Conservation (phyloP, 2,888 invertebrate genomes). For the Lagria hirta region DNA sequence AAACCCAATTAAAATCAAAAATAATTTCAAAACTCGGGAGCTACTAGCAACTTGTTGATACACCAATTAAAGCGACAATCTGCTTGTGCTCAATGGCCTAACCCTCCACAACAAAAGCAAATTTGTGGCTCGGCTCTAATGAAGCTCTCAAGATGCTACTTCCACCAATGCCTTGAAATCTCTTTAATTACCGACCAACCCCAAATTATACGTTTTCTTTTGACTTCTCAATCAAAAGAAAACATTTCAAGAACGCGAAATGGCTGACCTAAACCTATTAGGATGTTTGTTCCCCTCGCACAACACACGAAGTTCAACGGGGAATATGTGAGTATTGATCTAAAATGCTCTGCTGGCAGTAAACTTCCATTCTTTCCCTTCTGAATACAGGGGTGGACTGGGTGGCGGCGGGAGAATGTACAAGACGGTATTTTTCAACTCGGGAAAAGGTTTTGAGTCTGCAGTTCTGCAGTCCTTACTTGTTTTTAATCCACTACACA, state of each 20-base stretch:
- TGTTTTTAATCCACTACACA: too few relatives aligned
- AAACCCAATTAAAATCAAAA: too few relatives aligned
- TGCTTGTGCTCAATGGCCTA: slow-evolving; percentile 22
- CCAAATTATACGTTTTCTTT: slow-evolving; percentile 15
- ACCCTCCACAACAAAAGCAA: slow-evolving; percentile 26
- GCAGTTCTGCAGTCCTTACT: too few relatives aligned
- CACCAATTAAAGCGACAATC: slow-evolving; percentile 15
- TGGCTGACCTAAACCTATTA: slow-evolving; percentile 28
- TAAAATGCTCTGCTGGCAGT: slow-evolving; percentile 46
- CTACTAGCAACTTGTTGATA: slow-evolving; percentile 22
- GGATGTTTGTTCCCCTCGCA: slow-evolving; percentile 43
- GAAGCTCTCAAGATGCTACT: slow-evolving; percentile 46
- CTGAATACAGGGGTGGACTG: slow-evolving; percentile 26
- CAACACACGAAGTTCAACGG: slow-evolving; percentile 42
- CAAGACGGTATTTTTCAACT: too few relatives aligned
- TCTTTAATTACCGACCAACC: slow-evolving; percentile 16
- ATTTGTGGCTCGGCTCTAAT: slow-evolving; percentile 45
- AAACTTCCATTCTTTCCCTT: slow-evolving; percentile 49
- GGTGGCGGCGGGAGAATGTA: slow-evolving; percentile 12
- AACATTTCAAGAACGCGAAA: slow-evolving; percentile 29
- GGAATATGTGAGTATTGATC: slow-evolving; percentile 50
- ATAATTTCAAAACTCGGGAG: too few relatives aligned
- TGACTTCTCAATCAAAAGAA: slow-evolving; percentile 7
- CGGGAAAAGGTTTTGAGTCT: too few relatives aligned
- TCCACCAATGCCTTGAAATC: too few relatives aligned